Conservation (phyloP, 2,113 vertebrate species). For the Dicerorhinus sumatrensis region DNA sequence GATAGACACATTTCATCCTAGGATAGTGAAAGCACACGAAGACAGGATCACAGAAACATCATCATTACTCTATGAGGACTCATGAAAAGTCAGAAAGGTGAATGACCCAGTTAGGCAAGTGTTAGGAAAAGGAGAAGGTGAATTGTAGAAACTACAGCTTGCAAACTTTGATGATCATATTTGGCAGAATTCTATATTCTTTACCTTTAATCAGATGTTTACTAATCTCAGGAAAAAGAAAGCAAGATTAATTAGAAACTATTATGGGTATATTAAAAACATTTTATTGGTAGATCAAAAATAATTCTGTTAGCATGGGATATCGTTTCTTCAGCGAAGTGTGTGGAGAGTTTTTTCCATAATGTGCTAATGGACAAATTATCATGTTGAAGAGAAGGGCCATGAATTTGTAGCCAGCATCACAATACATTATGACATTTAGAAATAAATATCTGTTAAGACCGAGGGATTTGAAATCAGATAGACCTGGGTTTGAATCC, state of each 20-base stretch:
- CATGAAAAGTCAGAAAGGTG: not conserved
- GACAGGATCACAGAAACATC: constrained; percentile 12
- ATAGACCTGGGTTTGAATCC: not conserved
- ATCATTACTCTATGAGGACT: not conserved
- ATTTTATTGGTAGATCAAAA: not conserved
- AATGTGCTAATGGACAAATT: not conserved
- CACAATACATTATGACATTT: not conserved
- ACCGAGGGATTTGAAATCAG: not conserved
- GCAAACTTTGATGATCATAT: not conserved
- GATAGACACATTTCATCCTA: not conserved
- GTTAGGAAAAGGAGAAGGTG: not conserved
- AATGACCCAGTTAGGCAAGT: not conserved
- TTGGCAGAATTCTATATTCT: constrained; percentile 9
- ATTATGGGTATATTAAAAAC: not conserved
- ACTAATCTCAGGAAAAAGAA: constrained; percentile 35
- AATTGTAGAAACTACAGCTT: not conserved
- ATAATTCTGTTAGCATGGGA: not conserved
- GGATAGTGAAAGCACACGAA: not conserved
- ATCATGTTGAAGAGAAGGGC: not conserved
- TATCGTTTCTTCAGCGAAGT: not conserved
- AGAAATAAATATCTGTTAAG: constrained; percentile 7
- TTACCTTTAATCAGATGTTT: not conserved
- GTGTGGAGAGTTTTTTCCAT: not conserved
- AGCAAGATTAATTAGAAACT: not conserved
- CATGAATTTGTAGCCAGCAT: not conserved